Percentiles rank a stretch among this genome's conserved stretches.
Conservation (phyloP, 1,140 invertebrate genomes). For the Diplogasteroides magnus region DNA sequence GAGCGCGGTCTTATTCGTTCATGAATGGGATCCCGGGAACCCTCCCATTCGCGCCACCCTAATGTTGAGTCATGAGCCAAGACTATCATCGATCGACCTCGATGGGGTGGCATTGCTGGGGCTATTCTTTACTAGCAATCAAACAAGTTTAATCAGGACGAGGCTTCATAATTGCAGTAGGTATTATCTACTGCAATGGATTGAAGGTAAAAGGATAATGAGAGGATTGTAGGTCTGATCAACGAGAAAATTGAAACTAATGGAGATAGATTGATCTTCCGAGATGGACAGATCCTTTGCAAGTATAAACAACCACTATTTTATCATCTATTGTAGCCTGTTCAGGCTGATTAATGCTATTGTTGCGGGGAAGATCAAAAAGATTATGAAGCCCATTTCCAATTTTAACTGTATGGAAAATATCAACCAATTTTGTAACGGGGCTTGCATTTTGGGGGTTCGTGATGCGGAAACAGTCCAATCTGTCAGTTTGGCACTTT, state of each 20-base stretch:
- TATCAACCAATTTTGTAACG: conserved; percentile 80
- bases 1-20: too few species aligned
- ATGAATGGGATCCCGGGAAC: too few species aligned
- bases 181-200: conserved; percentile 87
- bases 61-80: conserved; percentile 20
- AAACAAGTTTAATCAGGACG: conserved; percentile 81
- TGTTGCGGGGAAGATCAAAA: conserved; percentile 71
- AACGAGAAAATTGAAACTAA: conserved; percentile 71
- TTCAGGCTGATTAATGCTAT: conserved; percentile 52
- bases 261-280: conserved; percentile 77
- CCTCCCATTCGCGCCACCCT: too few species aligned
- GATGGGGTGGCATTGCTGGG: conserved; percentile 31
- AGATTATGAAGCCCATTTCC: conserved; percentile 73
- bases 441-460: conserved; percentile 74
- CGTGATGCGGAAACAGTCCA: conserved; percentile 91
- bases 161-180: too few species aligned
- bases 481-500: conserved; percentile 44
- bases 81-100: conserved; percentile 32
- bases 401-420: conserved; percentile 95
- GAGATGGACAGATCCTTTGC: conserved; percentile 49
- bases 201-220: conserved; percentile 57
- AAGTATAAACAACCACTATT: conserved; percentile 32
- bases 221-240: conserved; percentile 62
- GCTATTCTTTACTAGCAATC: conserved; percentile 46
- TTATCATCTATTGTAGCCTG: not conserved